phyloP scores from a whole-genome alignment of 2,888 invertebrate species.

The Morpho achilles region DNA sequence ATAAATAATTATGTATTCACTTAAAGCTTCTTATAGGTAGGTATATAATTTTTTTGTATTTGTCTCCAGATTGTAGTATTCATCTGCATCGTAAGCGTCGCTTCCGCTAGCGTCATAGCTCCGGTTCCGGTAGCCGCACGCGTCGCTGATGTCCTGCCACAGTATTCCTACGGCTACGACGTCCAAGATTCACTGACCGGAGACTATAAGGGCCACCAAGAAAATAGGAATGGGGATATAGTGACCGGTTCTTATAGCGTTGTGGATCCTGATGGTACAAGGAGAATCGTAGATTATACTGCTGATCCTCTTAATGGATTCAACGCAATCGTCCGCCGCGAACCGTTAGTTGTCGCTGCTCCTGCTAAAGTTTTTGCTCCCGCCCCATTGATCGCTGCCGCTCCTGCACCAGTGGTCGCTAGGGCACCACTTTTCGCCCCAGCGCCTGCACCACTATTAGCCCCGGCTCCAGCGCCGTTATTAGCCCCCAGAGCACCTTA shows the following conservation, averaged over 20 bases:
- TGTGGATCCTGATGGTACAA: slow-evolving; percentile 77
- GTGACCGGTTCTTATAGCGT: slow-evolving; percentile 78
- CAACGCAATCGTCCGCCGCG: slow-evolving; percentile 77
- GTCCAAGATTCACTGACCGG: slow-evolving; percentile 79
- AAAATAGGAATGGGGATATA: slow-evolving; percentile 76
- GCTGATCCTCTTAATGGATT: slow-evolving; percentile 78
- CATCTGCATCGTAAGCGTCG: slow-evolving; percentile 59
- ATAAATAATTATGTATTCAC: too few relatives aligned
- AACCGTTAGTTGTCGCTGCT: slow-evolving; percentile 57
- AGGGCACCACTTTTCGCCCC: slow-evolving; percentile 38
- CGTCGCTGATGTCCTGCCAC: slow-evolving; percentile 63
- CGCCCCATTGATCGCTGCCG: slow-evolving; percentile 44
- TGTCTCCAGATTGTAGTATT: slow-evolving; percentile 70
- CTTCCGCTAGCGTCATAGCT: slow-evolving; percentile 56
- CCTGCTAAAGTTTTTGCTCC: slow-evolving; percentile 43
- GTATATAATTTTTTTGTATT: too few relatives aligned
- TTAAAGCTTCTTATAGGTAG: too few relatives aligned
- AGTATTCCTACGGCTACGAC: slow-evolving; percentile 79
- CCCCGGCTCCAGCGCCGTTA: slow-evolving; percentile 34
- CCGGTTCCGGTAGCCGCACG: slow-evolving; percentile 52
- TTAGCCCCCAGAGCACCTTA: slow-evolving; percentile 54
- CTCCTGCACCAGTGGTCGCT: slow-evolving; percentile 38
- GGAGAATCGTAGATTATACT: slow-evolving; percentile 76
- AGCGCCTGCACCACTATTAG: slow-evolving; percentile 34
- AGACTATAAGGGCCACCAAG: slow-evolving; percentile 79